These are phyloP conservation scores for Decapterus maruadsi DNA, from an alignment of 2,797 vertebrate species.

Conservation along the genomic window DNA sequence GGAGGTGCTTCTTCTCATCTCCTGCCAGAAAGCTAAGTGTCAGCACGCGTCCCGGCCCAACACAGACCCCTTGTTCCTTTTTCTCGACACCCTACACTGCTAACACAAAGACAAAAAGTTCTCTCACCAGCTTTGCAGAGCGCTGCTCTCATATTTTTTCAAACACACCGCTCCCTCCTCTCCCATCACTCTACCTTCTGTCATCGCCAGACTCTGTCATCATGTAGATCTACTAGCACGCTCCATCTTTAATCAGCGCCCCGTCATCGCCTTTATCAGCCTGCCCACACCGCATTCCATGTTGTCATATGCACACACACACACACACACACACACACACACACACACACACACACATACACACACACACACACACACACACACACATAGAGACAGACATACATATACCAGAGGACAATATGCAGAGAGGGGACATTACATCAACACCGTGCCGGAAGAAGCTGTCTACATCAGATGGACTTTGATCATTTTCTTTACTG, in stretches of 20 bases:
- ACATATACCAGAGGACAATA: constrained; percentile 42
- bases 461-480: constrained; percentile 31
- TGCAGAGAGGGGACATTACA: constrained; percentile 44
- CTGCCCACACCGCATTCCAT: constrained; percentile 72
- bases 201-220: constrained; percentile 81
- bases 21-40: constrained; percentile 76
- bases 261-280: constrained; percentile 82
- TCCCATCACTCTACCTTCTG: constrained; percentile 61
- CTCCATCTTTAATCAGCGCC: constrained; percentile 84
- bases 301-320: constrained; percentile 45
- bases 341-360: constrained; percentile 17
- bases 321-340: constrained; percentile 27
- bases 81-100: constrained; percentile 29
- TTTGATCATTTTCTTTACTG: constrained; percentile 56
- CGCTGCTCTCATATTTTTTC: constrained; percentile 44
- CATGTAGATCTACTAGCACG: constrained; percentile 66
- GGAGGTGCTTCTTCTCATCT: constrained; percentile 71
- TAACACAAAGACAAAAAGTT: constrained; percentile 64
- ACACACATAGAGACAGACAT: constrained; percentile 15
- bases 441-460: constrained; percentile 35
- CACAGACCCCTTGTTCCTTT: constrained; percentile 70
- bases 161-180: constrained; percentile 49
- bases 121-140: constrained; percentile 40
- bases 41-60: constrained; percentile 71
- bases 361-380: constrained; percentile 18